phyloP scores from a whole-genome alignment of 2,113 vertebrate species.

The Puntigrus tetrazona region DNA sequence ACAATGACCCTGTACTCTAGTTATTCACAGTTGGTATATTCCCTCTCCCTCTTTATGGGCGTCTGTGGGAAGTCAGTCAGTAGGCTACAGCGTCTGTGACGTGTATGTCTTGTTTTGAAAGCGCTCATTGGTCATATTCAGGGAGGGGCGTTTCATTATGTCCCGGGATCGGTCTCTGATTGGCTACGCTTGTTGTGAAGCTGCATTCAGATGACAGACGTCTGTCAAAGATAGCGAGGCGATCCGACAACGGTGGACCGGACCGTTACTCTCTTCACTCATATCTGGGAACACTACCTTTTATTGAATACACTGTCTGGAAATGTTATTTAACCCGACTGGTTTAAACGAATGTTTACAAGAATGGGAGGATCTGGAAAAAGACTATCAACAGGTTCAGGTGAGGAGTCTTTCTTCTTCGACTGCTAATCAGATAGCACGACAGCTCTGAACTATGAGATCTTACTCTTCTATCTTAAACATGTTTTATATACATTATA shows the following conservation, averaged over 20 bases:
- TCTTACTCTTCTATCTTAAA: background rate
- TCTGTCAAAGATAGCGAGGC: background rate
- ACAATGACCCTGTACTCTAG: background rate
- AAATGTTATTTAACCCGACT: slow-evolving; percentile 67
- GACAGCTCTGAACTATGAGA: background rate
- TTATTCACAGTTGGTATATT: background rate
- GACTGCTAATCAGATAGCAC: background rate
- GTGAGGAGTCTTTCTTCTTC: slow-evolving; percentile 63
- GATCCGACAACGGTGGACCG: background rate
- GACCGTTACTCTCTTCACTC: background rate
- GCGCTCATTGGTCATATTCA: slow-evolving; percentile 33
- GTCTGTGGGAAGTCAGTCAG: background rate
- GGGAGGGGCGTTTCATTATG: background rate
- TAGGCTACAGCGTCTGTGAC: background rate
- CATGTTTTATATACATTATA: background rate
- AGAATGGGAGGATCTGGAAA: slow-evolving; percentile 90
- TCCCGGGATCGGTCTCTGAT: background rate
- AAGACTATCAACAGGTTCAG: slow-evolving; percentile 88
- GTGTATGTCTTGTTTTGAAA: background rate
- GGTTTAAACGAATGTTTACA: slow-evolving; percentile 78
- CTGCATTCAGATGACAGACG: slow-evolving; percentile 10
- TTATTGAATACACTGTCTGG: background rate
- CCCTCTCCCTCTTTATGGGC: background rate
- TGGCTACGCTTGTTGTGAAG: slow-evolving; percentile 37
- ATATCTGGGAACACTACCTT: background rate